These are phyloP conservation scores for western clawed frog (Xenopus tropicalis) DNA, from an alignment of 2,113 vertebrate species.

Conservation along the genomic window DNA sequence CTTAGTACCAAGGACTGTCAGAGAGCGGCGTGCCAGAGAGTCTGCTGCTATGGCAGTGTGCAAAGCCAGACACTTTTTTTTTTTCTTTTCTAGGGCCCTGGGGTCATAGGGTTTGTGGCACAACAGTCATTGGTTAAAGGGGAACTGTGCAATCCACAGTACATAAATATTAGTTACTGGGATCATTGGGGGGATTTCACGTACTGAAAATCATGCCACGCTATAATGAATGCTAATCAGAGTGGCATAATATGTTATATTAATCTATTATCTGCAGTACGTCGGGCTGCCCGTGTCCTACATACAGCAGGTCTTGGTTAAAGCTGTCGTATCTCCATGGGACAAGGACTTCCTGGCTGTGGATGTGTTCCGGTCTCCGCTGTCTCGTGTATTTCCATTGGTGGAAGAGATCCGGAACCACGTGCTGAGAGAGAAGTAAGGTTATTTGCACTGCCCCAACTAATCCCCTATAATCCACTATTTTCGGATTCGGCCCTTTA, in stretches of 20 bases:
- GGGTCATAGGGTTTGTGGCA: too few relatives aligned
- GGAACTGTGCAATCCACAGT: too few relatives aligned
- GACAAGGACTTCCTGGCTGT: constrained; percentile 86
- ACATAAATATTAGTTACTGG: too few relatives aligned
- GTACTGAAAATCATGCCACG: too few relatives aligned
- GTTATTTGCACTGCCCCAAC: not conserved
- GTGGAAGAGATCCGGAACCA: constrained; percentile 95
- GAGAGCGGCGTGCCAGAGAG: not conserved
- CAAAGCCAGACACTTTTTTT: too few relatives aligned
- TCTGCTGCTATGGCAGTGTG: not conserved
- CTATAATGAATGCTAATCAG: too few relatives aligned
- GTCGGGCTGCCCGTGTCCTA: constrained; percentile 88
- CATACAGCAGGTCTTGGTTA: constrained; percentile 94
- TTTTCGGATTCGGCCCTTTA: rapidly evolving
- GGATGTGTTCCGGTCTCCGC: constrained; percentile 87
- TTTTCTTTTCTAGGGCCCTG: too few relatives aligned
- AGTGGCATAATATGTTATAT: too few relatives aligned
- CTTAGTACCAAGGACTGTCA: constrained; percentile 24
- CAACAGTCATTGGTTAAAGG: too few relatives aligned
- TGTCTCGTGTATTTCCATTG: constrained; percentile 83
- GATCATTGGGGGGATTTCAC: too few relatives aligned
- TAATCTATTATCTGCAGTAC: constrained; percentile 65
- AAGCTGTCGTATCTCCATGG: constrained; percentile 92
- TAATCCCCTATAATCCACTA: too few relatives aligned
- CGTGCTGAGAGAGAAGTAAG: constrained; percentile 81